phyloP scores from a whole-genome alignment of 2,113 vertebrate species.

The Ceuthmochares aereus region DNA sequence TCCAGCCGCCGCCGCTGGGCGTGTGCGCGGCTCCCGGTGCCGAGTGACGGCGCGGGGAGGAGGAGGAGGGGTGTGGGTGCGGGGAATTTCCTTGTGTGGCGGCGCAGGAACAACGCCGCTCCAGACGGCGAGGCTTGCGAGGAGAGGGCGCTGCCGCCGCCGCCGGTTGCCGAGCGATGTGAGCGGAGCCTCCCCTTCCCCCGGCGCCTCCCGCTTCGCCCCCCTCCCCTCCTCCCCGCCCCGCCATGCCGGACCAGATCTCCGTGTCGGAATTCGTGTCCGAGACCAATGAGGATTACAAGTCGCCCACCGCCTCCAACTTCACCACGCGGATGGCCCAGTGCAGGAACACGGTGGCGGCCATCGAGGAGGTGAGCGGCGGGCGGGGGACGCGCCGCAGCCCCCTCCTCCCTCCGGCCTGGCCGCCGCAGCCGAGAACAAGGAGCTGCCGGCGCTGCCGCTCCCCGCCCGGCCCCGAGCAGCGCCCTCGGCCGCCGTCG shows the following conservation, averaged over 20 bases:
- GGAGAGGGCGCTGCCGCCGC: conserved; percentile 14
- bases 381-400: not conserved
- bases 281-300: conserved; percentile 95
- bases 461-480: not conserved
- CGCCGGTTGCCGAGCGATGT: conserved; percentile 29
- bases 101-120: conserved; percentile 4
- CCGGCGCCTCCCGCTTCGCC: not conserved
- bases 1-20: not conserved
- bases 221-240: conserved; percentile 27
- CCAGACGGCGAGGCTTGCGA: conserved; percentile 1
- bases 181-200: not conserved
- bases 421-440: conserved; percentile 24
- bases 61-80: conserved; percentile 46
- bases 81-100: conserved; percentile 62
- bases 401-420: conserved; percentile 18
- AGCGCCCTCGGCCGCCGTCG: conserved; percentile 36
- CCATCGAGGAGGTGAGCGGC: conserved; percentile 89
- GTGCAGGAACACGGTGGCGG: conserved; percentile 89
- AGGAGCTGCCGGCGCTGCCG: conserved; percentile 21
- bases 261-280: conserved; percentile 89
- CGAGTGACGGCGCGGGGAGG: conserved; percentile 47
- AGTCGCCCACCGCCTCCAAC: conserved; percentile 93
- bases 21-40: conserved; percentile 40
- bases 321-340: conserved; percentile 91
- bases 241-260: conserved; percentile 90